phyloP scores from a whole-genome alignment of 1,140 invertebrate genomes.

The Metopolophium dirhodum region DNA sequence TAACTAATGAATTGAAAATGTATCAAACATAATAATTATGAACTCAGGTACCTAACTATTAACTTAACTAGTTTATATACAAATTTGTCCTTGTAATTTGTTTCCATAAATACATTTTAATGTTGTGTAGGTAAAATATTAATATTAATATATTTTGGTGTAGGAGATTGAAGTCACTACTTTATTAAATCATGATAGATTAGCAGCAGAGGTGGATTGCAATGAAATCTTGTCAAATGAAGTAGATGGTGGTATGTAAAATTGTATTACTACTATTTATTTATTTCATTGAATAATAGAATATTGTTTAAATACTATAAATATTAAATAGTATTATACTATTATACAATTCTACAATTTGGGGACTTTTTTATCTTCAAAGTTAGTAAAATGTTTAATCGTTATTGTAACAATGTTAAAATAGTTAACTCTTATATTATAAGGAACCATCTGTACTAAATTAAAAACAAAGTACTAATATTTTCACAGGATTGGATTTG shows the following conservation, averaged over 20 bases:
- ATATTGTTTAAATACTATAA: background rate
- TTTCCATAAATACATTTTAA: background rate
- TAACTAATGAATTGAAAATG: background rate
- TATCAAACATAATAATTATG: background rate
- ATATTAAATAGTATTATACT: too few relatives aligned
- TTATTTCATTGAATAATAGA: background rate
- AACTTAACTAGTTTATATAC: background rate
- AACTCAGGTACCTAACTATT: background rate
- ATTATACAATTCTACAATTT: background rate
- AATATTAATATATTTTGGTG: constrained; percentile 20
- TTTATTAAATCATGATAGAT: background rate
- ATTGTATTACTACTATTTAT: constrained; percentile 3
- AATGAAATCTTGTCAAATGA: constrained; percentile 5
- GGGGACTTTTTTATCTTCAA: background rate
- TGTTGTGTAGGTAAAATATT: constrained; percentile 12
- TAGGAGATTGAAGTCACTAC: background rate
- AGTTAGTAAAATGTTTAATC: background rate
- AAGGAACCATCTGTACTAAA: background rate
- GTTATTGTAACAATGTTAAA: background rate
- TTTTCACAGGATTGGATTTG: constrained; percentile 16
- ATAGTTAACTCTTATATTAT: background rate
- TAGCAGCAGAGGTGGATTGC: background rate
- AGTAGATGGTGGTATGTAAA: background rate
- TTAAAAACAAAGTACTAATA: constrained; percentile 1
- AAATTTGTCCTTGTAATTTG: background rate